Conservation (phyloP, 1,140 invertebrate genomes). For the Plodia interpunctella region DNA sequence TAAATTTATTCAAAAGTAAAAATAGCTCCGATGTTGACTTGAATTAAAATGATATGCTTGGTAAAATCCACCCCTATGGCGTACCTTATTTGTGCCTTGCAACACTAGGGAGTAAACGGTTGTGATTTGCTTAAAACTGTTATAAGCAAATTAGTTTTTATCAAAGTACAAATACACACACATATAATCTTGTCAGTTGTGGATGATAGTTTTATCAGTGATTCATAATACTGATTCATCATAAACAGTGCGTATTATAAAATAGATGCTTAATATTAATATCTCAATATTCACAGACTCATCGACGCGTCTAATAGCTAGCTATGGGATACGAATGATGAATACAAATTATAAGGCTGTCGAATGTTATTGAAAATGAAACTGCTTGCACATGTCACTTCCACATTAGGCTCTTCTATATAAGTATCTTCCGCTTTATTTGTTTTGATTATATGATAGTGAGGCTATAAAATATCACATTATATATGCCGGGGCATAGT, state of each 20-base stretch:
- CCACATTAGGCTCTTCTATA: background rate
- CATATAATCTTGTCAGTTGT: background rate
- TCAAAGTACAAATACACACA: too few relatives aligned
- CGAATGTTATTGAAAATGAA: constrained; percentile 5
- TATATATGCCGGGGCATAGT: too few relatives aligned
- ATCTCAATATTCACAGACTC: constrained; percentile 19
- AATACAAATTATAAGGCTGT: constrained; percentile 20
- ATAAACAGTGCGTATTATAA: background rate
- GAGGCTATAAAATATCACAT: background rate
- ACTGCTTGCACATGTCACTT: background rate
- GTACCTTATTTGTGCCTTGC: too few relatives aligned
- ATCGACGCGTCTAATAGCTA: constrained; percentile 19
- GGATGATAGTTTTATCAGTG: constrained; percentile 1
- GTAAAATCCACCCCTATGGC: too few relatives aligned
- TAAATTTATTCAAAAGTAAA: too few relatives aligned
- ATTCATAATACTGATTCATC: background rate
- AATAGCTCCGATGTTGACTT: too few relatives aligned
- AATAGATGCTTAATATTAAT: constrained; percentile 7
- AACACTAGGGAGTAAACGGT: too few relatives aligned
- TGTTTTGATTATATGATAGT: background rate
- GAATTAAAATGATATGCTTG: too few relatives aligned
- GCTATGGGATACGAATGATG: constrained; percentile 13
- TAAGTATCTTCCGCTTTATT: background rate
- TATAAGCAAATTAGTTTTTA: too few relatives aligned
- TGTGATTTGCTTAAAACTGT: too few relatives aligned